phyloP scores from a whole-genome alignment of 1,140 invertebrate species.

The Bradysia coprophila region DNA sequence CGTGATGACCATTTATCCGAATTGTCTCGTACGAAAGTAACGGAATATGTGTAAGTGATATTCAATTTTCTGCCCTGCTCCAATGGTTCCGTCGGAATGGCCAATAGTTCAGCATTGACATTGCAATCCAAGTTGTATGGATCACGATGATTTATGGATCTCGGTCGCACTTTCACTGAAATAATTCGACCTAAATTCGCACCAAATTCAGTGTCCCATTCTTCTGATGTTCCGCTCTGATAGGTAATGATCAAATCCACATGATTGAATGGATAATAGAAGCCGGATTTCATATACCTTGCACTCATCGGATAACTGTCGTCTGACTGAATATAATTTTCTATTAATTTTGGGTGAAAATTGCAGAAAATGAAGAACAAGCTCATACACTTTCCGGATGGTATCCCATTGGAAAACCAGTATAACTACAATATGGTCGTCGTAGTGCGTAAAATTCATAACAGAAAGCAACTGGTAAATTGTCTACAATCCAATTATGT shows the following conservation, averaged over 20 bases:
- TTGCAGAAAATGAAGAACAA: no score
- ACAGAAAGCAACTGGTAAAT: slow-evolving; percentile 96
- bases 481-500: slow-evolving; percentile 97
- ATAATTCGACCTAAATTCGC: slow-evolving; percentile 81
- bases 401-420: slow-evolving; percentile 68
- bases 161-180: slow-evolving; percentile 52
- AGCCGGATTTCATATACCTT: slow-evolving; percentile 38
- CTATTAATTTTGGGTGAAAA: slow-evolving; percentile 7
- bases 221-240: slow-evolving; percentile 67
- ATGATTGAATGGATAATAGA: slow-evolving; percentile 93
- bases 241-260: slow-evolving; percentile 87
- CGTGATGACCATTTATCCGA: slow-evolving; percentile 93
- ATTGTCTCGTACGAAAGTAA: slow-evolving; percentile 64
- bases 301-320: slow-evolving; percentile 24
- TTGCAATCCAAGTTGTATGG: slow-evolving; percentile 30
- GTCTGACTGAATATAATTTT: slow-evolving; percentile 9
- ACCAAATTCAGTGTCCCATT: slow-evolving; percentile 60
- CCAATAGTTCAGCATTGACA: slow-evolving; percentile 34
- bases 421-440: slow-evolving; percentile 81
- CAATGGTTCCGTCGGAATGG: slow-evolving; percentile 38
- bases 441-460: slow-evolving; percentile 55
- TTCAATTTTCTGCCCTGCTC: slow-evolving; percentile 34
- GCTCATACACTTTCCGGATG: slow-evolving; percentile 10
- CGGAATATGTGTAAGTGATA: slow-evolving; percentile 79
- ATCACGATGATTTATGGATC: slow-evolving; percentile 50